phyloP scores from a whole-genome alignment of 2,797 vertebrate genomes.

The Uromys caudimaculatus region DNA sequence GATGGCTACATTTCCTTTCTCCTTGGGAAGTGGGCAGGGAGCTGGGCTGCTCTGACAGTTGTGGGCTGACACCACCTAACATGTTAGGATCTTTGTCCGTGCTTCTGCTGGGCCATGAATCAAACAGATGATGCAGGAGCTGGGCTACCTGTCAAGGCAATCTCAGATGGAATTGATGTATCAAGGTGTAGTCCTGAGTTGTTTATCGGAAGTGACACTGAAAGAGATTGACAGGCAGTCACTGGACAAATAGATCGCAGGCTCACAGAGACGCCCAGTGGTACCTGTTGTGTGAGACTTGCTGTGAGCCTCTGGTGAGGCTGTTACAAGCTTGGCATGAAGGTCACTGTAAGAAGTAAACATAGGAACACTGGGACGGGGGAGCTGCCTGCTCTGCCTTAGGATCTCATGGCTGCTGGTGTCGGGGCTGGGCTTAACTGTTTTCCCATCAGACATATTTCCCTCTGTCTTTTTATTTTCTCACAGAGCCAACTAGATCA shows the following conservation, averaged over 20 bases:
- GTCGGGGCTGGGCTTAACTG: fast-evolving
- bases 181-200: constrained; percentile 62
- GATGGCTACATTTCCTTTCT: neutral
- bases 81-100: neutral
- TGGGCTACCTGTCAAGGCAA: constrained; percentile 51
- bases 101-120: constrained; percentile 46
- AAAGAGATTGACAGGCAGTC: constrained; percentile 73
- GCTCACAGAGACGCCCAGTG: neutral
- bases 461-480: neutral
- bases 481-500: neutral
- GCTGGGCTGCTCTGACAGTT: neutral
- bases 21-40: neutral
- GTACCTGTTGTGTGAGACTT: neutral
- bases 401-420: neutral
- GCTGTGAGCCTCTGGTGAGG: neutral
- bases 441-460: neutral
- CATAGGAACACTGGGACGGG: fast-evolving
- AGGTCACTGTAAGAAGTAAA: neutral
- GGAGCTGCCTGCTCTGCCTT: neutral
- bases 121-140: constrained; percentile 16
- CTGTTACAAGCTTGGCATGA: neutral
- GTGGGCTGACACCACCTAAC: neutral
- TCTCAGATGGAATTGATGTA: constrained; percentile 71
- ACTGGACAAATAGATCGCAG: constrained; percentile 69
- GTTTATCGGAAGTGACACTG: constrained; percentile 64